A percentile compares a stretch with the other conserved stretches of the same genome.
phyloP scores from a whole-genome alignment of 2,888 invertebrate species.

The Limnephilus rhombicus region DNA sequence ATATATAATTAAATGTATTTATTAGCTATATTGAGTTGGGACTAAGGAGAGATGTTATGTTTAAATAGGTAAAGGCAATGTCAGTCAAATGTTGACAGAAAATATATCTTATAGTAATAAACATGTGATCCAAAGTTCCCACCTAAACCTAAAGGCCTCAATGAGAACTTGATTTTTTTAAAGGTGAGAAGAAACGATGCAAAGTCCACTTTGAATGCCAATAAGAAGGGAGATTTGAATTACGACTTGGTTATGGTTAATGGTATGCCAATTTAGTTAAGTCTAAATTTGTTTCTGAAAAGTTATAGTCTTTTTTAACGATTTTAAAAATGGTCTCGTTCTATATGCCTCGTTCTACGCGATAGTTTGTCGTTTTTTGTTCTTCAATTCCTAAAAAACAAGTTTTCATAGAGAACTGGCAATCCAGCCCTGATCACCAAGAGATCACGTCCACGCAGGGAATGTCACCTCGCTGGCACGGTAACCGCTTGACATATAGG shows the following conservation, averaged over 20 bases:
- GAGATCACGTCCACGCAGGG: slow-evolving; percentile 40
- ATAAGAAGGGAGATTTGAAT: no score
- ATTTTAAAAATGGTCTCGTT: neutral
- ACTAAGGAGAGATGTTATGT: neutral
- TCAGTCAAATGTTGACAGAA: neutral
- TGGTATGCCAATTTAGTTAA: neutral
- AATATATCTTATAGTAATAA: no score
- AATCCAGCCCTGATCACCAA: slow-evolving; percentile 18
- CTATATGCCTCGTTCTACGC: neutral
- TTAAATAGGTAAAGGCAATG: neutral
- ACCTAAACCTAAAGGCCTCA: neutral
- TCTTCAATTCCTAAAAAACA: neutral
- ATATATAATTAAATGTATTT: neutral
- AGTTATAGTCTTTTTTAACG: neutral
- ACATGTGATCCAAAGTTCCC: neutral
- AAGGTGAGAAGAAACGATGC: neutral
- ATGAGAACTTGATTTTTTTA: neutral
- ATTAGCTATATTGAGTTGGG: neutral
- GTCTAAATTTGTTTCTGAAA: neutral
- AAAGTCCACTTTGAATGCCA: neutral
- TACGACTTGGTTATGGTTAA: neutral
- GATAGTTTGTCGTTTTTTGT: no score
- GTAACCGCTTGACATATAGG: slow-evolving; percentile 50
- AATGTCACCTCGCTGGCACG: slow-evolving; percentile 48
- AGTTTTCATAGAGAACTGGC: neutral